Conservation (phyloP, 2,888 invertebrate genomes). For the Cosmorhoe ocellata region DNA sequence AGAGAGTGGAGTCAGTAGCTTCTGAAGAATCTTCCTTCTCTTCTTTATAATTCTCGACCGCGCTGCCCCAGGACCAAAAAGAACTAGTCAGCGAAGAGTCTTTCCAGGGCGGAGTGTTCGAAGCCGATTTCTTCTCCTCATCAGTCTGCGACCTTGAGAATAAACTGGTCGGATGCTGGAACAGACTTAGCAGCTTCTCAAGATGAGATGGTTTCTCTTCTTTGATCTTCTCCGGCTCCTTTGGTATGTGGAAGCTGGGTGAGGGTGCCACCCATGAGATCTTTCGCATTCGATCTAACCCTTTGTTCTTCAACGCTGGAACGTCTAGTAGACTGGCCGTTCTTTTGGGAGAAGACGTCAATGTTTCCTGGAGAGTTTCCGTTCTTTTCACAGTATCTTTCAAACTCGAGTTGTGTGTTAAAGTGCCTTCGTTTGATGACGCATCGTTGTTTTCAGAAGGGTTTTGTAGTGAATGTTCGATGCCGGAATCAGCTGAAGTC, state of each 20-base stretch:
- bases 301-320: constrained; percentile 69
- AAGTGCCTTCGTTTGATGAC: constrained; percentile 76
- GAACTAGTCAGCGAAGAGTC: constrained; percentile 71
- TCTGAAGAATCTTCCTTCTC: constrained; percentile 67
- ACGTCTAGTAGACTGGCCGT: constrained; percentile 72
- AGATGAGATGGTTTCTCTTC: constrained; percentile 82
- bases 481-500: constrained; percentile 76
- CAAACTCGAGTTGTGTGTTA: constrained; percentile 73
- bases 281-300: constrained; percentile 78
- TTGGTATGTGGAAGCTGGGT: constrained; percentile 65
- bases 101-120: constrained; percentile 71
- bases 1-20: constrained; percentile 72
- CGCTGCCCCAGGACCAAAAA: constrained; percentile 77
- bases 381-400: constrained; percentile 58
- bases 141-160: constrained; percentile 78
- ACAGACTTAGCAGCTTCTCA: constrained; percentile 85
- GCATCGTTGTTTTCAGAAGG: constrained; percentile 65
- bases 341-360: constrained; percentile 65
- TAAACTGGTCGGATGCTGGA: constrained; percentile 84
- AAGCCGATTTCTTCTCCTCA: constrained; percentile 68
- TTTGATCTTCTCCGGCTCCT: constrained; percentile 50
- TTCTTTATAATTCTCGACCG: constrained; percentile 55
- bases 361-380: constrained; percentile 53
- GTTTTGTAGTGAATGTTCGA: constrained; percentile 72
- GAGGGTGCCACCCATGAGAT: constrained; percentile 84